phyloP scores from a whole-genome alignment of 2,888 invertebrate species.

The Pseudoips prasinana region DNA sequence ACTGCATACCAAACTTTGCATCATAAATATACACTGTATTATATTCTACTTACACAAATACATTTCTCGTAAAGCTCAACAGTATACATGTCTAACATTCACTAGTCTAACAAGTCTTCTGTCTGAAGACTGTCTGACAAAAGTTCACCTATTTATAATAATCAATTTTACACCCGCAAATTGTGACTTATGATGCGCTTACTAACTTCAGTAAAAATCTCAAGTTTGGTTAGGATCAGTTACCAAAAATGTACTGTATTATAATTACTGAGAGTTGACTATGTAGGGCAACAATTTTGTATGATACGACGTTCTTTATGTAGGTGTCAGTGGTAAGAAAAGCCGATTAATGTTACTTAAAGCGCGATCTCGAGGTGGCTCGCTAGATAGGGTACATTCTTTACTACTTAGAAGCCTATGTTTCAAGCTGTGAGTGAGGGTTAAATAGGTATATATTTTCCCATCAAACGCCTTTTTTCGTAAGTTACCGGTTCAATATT shows the following conservation, averaged over 20 bases:
- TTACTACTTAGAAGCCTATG: constrained; percentile 74
- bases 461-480: constrained; percentile 26
- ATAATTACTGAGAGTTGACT: neutral
- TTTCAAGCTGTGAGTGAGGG: constrained; percentile 47
- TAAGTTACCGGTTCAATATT: constrained; percentile 14
- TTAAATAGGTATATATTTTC: constrained; percentile 52
- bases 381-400: constrained; percentile 70
- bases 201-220: constrained; percentile 27
- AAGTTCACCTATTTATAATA: constrained; percentile 28
- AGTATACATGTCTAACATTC: neutral
- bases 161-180: constrained; percentile 33
- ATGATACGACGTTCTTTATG: constrained; percentile 21
- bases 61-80: neutral
- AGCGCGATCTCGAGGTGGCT: constrained; percentile 64
- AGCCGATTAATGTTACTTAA: constrained; percentile 80
- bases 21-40: too few species aligned
- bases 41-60: too few species aligned
- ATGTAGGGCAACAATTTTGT: neutral
- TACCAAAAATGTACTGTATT: too few species aligned
- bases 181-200: constrained; percentile 33
- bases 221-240: constrained; percentile 12
- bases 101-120: too few species aligned
- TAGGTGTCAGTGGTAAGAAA: constrained; percentile 36
- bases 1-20: too few species aligned
- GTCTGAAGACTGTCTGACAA: neutral